A percentile compares a stretch with the other conserved stretches of the same genome.
Evolutionary conservation across 2,797 vertebrate genomes (phyloP).

Genomic region (Parotocinclus haroldoi): DNA sequence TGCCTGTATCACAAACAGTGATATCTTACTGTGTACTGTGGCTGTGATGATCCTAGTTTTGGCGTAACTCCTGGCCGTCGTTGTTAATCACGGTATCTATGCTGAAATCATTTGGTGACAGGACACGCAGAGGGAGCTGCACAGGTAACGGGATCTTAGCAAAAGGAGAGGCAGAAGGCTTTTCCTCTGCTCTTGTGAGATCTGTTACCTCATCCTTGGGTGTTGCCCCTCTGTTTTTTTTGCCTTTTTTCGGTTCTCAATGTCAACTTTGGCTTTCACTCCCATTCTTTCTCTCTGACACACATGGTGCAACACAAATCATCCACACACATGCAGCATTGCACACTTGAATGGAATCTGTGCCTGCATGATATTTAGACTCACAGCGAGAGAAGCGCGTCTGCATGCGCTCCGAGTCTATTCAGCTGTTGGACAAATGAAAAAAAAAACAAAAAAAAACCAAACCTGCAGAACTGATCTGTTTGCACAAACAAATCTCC

Average conservation of each 20-base stretch:
- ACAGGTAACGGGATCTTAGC: neutral
- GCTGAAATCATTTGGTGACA: slow-evolving; percentile 9
- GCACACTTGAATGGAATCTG: neutral
- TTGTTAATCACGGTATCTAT: slow-evolving; percentile 21
- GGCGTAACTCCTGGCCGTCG: slow-evolving; percentile 30
- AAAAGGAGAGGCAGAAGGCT: too few species aligned
- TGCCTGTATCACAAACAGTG: slow-evolving; percentile 23
- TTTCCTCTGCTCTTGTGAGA: too few species aligned
- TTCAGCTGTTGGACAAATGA: neutral
- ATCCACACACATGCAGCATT: neutral
- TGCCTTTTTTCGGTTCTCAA: neutral
- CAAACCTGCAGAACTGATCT: neutral
- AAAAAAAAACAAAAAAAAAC: too few species aligned
- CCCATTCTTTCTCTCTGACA: neutral
- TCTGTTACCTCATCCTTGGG: slow-evolving; percentile 33
- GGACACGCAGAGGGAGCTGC: slow-evolving; percentile 32
- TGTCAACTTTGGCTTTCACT: neutral
- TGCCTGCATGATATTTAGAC: slow-evolving; percentile 11
- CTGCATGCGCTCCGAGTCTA: neutral
- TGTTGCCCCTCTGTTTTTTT: slow-evolving; percentile 17
- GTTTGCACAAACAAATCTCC: neutral
- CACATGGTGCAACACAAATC: slow-evolving; percentile 3
- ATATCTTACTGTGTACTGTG: too few species aligned
- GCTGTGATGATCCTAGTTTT: too few species aligned
- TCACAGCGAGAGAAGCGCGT: slow-evolving; percentile 2